Evolutionary conservation across 2,113 vertebrate genomes (phyloP), one percentile per base, ranked within the genome.

Genomic region (Lynx canadensis): DNA sequence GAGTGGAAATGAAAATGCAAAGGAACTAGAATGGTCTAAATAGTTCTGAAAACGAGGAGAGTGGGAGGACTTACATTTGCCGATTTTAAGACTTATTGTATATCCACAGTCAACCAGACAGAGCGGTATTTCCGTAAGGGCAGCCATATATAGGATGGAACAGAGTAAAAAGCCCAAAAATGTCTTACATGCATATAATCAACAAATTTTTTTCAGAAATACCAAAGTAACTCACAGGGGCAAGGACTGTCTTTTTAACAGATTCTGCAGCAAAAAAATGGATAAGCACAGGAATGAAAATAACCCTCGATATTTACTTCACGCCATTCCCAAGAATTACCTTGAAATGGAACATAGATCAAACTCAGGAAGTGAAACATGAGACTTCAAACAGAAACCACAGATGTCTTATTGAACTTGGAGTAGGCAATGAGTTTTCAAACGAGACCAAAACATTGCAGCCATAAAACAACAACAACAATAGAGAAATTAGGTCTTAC

Each of bases 91-190:
- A 71, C 29, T 45, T 33, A 31, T 6, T 41, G 1, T 81, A 9
- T 25, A 57, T 38, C 65, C 31, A 27, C n/a, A 69, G 48, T 33
- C 41, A 82, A 41, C 2, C 25, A 12, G 4, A 7, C 13, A 27
- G 55, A 2, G 14, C 55, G 4, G 2, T 68, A 13, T 74, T 33
- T 52, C 11, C 8, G 1, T 41, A 41, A 69, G 6, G 50, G 27
- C 1, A 38, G 18, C n/a, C 63, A 27, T 2, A 8, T 14, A 29
- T 8, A 27, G 8, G 5, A 21, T 2, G 10, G 36, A 14, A 14
- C 50, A 48, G 66, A n/a, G 14, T 12, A 45, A 19, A 38, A 21
- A 73, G 14, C 27, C 21, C 21, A 8, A 16, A 29, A 82, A 60
- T 3, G 52, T 48, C 29, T 23, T 29, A 79, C 33, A 21, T 15